Conservation (phyloP, 2,888 invertebrate species). For the Loripinus fragilis region DNA sequence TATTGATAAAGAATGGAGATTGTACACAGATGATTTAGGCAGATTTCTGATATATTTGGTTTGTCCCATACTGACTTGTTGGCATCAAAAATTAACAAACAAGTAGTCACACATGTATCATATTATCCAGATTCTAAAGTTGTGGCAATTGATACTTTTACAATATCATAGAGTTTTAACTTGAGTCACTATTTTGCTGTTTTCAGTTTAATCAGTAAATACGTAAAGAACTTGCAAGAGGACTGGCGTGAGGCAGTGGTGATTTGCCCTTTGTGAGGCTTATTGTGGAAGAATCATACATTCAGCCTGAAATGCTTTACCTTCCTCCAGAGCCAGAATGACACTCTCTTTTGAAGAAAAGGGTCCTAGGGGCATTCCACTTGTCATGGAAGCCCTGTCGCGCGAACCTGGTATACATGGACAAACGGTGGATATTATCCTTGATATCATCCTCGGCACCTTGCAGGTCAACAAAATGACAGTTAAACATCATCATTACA, state of each 20-base stretch:
- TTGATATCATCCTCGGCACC: too few relatives aligned
- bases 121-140: background rate
- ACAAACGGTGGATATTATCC: too few relatives aligned
- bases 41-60: background rate
- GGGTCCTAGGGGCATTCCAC: too few relatives aligned
- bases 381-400: too few relatives aligned
- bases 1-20: background rate
- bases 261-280: background rate
- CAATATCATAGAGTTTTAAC: background rate
- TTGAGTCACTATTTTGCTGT: background rate
- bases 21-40: background rate
- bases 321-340: too few relatives aligned
- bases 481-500: too few relatives aligned
- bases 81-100: background rate
- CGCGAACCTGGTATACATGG: too few relatives aligned
- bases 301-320: background rate
- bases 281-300: background rate
- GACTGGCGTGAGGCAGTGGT: background rate
- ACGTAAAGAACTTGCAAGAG: background rate
- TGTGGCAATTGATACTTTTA: background rate
- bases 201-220: background rate
- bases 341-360: too few relatives aligned
- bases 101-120: background rate
- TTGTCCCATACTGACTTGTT: background rate
- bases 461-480: too few relatives aligned